phyloP scores from a whole-genome alignment of 2,888 invertebrate species.

The Drosophila atripex region DNA sequence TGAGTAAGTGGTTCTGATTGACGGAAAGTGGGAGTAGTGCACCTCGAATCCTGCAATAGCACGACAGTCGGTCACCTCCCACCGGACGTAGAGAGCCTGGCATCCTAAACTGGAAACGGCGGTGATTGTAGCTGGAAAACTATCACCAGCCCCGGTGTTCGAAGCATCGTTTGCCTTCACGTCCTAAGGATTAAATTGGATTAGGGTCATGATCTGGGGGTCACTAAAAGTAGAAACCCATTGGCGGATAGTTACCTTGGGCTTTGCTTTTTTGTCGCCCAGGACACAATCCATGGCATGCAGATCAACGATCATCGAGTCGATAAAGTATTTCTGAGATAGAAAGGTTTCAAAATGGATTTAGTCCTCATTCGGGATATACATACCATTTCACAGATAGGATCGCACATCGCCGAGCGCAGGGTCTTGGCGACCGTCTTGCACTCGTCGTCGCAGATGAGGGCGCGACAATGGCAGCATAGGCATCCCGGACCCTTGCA shows the following conservation, averaged over 20 bases:
- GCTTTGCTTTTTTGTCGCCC: constrained; percentile 52
- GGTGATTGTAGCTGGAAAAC: constrained; percentile 79
- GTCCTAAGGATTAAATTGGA: constrained; percentile 11
- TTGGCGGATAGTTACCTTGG: constrained; percentile 49
- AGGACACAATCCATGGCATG: constrained; percentile 77
- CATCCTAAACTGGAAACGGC: constrained; percentile 74
- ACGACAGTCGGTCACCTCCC: constrained; percentile 75
- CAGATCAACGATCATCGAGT: constrained; percentile 77
- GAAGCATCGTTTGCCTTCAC: constrained; percentile 24
- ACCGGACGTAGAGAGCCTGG: constrained; percentile 78
- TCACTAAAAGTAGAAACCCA: neutral
- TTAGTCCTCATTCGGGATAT: neutral
- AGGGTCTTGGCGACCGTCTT: constrained; percentile 57
- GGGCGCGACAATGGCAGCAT: constrained; percentile 74
- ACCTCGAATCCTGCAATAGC: constrained; percentile 82
- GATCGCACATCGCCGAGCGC: constrained; percentile 54
- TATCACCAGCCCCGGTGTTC: constrained; percentile 43
- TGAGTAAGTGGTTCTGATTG: too few relatives aligned
- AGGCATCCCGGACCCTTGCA: constrained; percentile 39
- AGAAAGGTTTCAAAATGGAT: neutral
- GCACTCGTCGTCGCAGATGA: constrained; percentile 55
- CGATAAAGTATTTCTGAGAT: constrained; percentile 78
- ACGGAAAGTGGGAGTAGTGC: neutral
- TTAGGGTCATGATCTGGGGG: neutral
- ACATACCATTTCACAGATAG: constrained; percentile 62